Base-by-base conservation (phyloP, 2,113 vertebrate species). In the Syrmaticus mikado region DNA sequence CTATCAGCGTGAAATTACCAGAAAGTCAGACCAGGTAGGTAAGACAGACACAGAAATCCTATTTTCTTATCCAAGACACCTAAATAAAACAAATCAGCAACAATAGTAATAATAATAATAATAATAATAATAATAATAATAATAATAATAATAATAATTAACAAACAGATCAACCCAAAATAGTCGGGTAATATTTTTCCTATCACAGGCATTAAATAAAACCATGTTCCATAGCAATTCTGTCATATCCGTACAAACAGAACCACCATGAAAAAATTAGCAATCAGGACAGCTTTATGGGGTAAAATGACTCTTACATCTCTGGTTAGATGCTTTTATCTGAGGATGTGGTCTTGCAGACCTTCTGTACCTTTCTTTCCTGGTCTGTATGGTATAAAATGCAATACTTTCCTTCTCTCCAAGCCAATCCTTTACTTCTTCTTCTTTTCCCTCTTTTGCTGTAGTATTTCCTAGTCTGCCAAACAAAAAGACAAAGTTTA, bases 301-400 rank as follows among this genome's bases (percentile, higher is more conserved):
- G 41, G 36, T 25, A 87, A 61, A 87, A 50, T 28, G 58, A 62
- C 22, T 83, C 30, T 85, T 74, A 74, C 8, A 7, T 80, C 60
- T 46, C 77, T 60, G 66, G 77, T 94, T 89, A 92, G 89, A 34
- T 62, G 73, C 71, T 46, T 89, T 72, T 28, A 28, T 87, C 82
- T 94, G 76, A 46, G 4, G 4, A 2, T 24, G 41, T 71, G 22
- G 40, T 76, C 74, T 57, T 78, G 65, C 58, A 82, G 36, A 15
- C 43, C 41, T 75, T 84, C 73, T 65, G 28, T 21, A n/a, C 40
- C 66, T 82, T 87, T 11, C 30, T 85, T 77, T 87, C 75, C 41
- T 22, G 50, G 21, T 13, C 41, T 66, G 36, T 79, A 27, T n/a
- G 34, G 25, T 32, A 4, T 7, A 45, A 52, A 79, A 72, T 9